Base-by-base conservation (phyloP, 37 sponge, comb jelly and placozoan genomes). In the Mnemiopsis leidyi region DNA sequence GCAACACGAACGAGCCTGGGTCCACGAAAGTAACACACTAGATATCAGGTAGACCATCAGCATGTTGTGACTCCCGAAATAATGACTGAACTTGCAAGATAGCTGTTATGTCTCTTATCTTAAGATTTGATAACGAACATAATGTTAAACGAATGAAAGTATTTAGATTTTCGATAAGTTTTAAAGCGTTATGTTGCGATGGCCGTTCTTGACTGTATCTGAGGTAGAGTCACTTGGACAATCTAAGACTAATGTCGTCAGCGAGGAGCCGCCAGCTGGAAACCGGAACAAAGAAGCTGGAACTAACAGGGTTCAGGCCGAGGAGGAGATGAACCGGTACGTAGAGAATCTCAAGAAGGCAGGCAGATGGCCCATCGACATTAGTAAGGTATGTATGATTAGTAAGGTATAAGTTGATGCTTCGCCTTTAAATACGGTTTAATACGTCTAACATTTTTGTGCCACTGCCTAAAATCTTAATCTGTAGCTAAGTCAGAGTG, bases 1-100 rank as follows among this genome's bases (percentile, higher is more conserved):
- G 21, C 95, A 95, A 69, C 96, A 97, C 67, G 96, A 96, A 75
- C 93, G 94, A 95, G 82, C 82, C 2, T 79, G 82, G 82, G 82
- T 79, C 23, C 82, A 79, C 82, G 82, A 79, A 36, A 79, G 82
- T 23, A 79, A 79, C 36, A 79, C 82, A 1, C 82, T 79, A 7
- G 82, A 34, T 7, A 79, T 79, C 38, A 34, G 82, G 82, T 69
- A 28, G 21, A 48, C 13, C n/a, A n/a, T n/a, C n/a, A n/a, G n/a
- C n/a, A n/a, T n/a, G n/a, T n/a, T n/a, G n/a, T n/a, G n/a, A n/a
- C n/a, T n/a, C n/a, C n/a, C n/a, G n/a, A n/a, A n/a, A n/a, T n/a
- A n/a, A n/a, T n/a, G n/a, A n/a, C n/a, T n/a, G n/a, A n/a, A n/a
- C n/a, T n/a, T n/a, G n/a, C n/a, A n/a, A n/a, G n/a, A n/a, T n/a